phyloP scores from a whole-genome alignment of 2,113 vertebrate genomes.

The Himantopus leucocephalus region DNA sequence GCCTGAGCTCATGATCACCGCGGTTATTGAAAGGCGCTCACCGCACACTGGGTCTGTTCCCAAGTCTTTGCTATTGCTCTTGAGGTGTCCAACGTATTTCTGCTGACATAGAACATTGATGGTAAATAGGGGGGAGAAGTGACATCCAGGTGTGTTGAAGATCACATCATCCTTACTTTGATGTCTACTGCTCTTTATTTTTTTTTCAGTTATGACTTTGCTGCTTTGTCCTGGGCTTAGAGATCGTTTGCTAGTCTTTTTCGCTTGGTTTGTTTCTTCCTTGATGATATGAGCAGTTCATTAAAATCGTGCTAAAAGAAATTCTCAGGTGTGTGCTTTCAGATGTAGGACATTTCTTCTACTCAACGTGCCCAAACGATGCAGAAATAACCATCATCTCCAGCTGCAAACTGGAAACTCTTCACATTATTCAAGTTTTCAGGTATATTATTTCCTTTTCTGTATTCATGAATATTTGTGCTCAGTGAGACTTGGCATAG shows the following conservation, averaged over 20 bases:
- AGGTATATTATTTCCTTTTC: background rate
- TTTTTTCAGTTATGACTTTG: background rate
- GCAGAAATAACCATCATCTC: background rate
- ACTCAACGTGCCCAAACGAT: background rate
- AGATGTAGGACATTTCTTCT: background rate
- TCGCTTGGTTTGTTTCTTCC: background rate
- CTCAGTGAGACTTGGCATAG: background rate
- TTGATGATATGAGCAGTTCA: background rate
- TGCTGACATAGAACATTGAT: background rate
- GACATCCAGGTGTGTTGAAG: background rate
- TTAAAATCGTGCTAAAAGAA: background rate
- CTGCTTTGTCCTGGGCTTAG: background rate
- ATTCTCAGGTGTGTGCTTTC: background rate
- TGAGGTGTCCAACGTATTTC: background rate
- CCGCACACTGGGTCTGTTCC: background rate
- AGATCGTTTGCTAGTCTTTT: background rate
- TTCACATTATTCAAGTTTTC: background rate
- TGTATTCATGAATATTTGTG: background rate
- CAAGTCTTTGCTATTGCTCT: background rate
- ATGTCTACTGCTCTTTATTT: background rate
- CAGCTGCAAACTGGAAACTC: background rate
- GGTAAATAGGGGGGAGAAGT: background rate
- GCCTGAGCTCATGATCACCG: background rate
- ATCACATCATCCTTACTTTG: background rate
- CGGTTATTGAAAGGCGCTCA: slow-evolving; percentile 33